Base-by-base conservation (phyloP, 2,888 invertebrate species). In the Polymixis flavicincta region DNA sequence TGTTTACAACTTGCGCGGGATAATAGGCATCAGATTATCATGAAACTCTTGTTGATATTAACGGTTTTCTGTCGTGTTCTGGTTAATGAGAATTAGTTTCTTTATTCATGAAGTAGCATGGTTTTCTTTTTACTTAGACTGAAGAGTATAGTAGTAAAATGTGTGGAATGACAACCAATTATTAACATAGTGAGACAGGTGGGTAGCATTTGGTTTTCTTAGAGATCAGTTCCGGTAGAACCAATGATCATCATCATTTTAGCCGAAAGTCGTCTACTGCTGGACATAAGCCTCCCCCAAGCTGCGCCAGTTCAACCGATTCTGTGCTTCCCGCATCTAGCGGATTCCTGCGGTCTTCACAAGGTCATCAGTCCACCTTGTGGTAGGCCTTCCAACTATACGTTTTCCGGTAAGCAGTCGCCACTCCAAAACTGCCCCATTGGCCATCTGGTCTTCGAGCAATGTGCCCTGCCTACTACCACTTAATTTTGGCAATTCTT, bases 21-120 rank as follows among this genome's bases (percentile, higher is more conserved):
- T 82, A 82, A 77, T 77, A 82, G 78, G 81, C 73, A 60, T 78
- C 78, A 67, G 70, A 82, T 77, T 81, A 77, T 82, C 72, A 82
- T 81, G 72, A 77, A 72, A 71, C 61, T 45, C 66, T 81, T 69
- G 61, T 81, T 81, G 61, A 77, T 82, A 69, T 76, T 82, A 76
- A 81, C 66, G 72, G 55, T 71, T 48, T 60, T n/a, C 52, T 61
- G 55, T 68, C 71, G 59, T 59, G 64, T 81, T 67, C 52, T 66
- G 25, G 63, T 50, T 70, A 81, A 60, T 82, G 70, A 82, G 70
- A 17, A 65, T 71, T 61, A 25, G 14, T 61, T 76, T 68, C n/a
- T 61, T 72, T 69, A 61, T 57, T 57, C 69, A 76, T 72, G 25
- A 19, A 32, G 48, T 55, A 50, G 13, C 32, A 48, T 60, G 22